These are phyloP conservation scores for Picus viridis DNA, from an alignment of 2,797 vertebrate genomes.

Conservation along the genomic window DNA sequence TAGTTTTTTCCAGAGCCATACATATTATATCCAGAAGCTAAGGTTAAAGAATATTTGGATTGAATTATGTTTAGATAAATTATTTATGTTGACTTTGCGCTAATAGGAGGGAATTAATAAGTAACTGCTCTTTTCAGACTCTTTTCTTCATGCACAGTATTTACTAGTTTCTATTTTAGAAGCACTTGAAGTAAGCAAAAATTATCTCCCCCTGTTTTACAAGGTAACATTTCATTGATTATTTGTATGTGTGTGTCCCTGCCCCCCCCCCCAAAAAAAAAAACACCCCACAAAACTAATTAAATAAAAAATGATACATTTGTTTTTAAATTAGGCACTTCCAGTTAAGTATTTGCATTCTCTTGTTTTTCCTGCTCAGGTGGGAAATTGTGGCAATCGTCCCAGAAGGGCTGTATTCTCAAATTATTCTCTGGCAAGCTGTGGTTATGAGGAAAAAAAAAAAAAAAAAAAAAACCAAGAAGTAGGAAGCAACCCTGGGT, in stretches of 20 bases:
- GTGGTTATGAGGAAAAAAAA: background rate
- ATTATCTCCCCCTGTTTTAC: background rate
- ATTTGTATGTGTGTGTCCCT: background rate
- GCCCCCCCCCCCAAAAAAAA: fast-evolving
- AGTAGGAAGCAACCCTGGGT: background rate
- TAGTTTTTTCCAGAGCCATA: background rate
- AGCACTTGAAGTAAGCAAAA: background rate
- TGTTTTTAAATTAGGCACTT: background rate
- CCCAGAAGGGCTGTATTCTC: background rate
- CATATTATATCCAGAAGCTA: background rate
- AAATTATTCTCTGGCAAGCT: background rate
- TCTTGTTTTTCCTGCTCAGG: background rate
- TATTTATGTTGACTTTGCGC: background rate
- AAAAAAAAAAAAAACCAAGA: background rate
- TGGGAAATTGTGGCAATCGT: background rate
- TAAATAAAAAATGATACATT: background rate
- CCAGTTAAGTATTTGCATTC: background rate
- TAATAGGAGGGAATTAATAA: background rate
- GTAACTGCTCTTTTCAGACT: background rate
- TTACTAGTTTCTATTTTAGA: background rate
- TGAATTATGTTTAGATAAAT: background rate
- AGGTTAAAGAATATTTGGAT: background rate
- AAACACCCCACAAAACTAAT: background rate
- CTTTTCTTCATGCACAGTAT: background rate
- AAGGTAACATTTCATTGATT: background rate